Base-by-base conservation (phyloP, 2,888 invertebrate genomes). In the Cephus rjabovi region DNA sequence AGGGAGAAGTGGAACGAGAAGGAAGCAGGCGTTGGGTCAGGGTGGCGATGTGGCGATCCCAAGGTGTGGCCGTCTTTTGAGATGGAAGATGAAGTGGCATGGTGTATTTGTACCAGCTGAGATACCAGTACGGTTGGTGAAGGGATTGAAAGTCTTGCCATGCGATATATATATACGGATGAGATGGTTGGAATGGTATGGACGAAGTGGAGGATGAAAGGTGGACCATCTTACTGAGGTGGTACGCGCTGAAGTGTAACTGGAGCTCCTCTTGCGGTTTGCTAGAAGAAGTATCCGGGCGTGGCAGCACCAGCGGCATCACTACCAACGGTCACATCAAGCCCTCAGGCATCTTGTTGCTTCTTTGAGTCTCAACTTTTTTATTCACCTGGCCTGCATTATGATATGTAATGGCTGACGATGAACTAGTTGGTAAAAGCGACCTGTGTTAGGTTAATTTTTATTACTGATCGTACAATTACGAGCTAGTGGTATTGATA, bases 231-330 rank as follows among this genome's bases (percentile, higher is more conserved):
- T 71, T 12, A 31, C 71, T 71, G 34, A 56, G 56, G 56, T 71
- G 71, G 71, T 71, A 31, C 71, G 31, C 71, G 11, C 33, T 71
- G 71, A 71, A 71, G 31, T 71, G 71, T 71, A 71, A 71, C 71
- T 71, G 71, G 71, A 71, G 31, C 71, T 71, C 33, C 34, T 31
- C 71, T 33, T 71, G 71, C 31, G 71, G 71, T 71, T 1, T 34
- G 33, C 31, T 71, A 71, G 71, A 71, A 71, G 34, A 71, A 71
- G 71, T 71, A 31, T 71, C 56, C 71, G 71, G 71, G 71, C 71
- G 71, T 71, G 71, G 71, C 71, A 71, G 31, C 71, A 34, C 71
- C 71, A 34, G 71, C 71, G 71, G 34, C 71, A 30, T 34, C 34
- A 34, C 74, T 74, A 40, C 74, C 71, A 71, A 71, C 71, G 71